Evolutionary conservation across 2,113 vertebrate genomes (phyloP), one percentile per base, ranked within the genome.

Genomic region (Ranitomeya imitator): DNA sequence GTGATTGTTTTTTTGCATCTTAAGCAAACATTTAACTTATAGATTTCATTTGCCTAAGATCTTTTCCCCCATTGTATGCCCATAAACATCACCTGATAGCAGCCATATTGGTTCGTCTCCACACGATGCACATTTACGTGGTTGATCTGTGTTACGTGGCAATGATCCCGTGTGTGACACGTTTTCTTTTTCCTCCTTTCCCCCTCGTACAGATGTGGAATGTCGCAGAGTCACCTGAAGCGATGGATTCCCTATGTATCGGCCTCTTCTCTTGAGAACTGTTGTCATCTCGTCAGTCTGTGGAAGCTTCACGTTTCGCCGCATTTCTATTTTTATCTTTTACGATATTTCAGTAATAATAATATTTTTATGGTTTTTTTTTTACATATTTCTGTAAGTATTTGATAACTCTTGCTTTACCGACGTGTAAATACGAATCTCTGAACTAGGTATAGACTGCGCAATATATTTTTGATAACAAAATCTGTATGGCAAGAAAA

Each of bases 401-500:
- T 93, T 95, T 93, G 91, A 90, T 92, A 92, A 94, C 88, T 85
- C 93, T 95, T 95, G 94, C 91, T 94, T 83, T 95, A 93, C 81
- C 37, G 26, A 67, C 3, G 91, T 96, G 95, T 96, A 95, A 94
- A 96, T 96, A 94, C 85, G 89, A 92, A 91, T 88, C 90, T 91
- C 91, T 91, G 92, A 90, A 94, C 60, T 95, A 96, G 94, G n/a
- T 65, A 94, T 94, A 95, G 93, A 94, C 90, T 87, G 92, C 92
- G 93, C 92, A 89, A 93, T 95, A 95, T 96, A 96, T 96, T 96
- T 96, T 96, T 96, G 94, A 96, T 96, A 96, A 93, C 87, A 90
- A 94, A 93, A 93, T 92, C 92, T 94, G 91, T 95, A 93, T 91
- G 91, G 90, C 91, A 90, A 92, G 92, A 93, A 90, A 92, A 92